Evolutionary conservation across 2,113 vertebrate genomes (phyloP), one percentile per base, ranked within the genome.

Genomic region (Hippocampus zosterae): DNA sequence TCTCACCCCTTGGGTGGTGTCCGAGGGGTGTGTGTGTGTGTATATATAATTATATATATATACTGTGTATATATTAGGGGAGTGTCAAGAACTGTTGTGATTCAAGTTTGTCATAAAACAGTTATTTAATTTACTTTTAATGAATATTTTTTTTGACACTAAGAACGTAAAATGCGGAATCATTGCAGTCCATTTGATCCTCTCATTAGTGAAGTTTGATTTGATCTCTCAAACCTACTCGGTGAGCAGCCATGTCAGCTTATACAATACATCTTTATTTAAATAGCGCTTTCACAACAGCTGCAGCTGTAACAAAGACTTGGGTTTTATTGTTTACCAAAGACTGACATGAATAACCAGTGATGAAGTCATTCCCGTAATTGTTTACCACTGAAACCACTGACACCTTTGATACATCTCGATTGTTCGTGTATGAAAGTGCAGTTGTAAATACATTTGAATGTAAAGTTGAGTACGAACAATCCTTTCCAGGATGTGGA

Each of bases 11-110:
- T n/a, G n/a, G n/a, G n/a, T n/a, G n/a, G n/a, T n/a, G n/a, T n/a
- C n/a, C n/a, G n/a, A n/a, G n/a, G n/a, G n/a, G 25, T 27, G 2
- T 27, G 25, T 27, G 25, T 27, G 25, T 27, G 2, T 27, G 25
- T 27, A 27, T 29, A 29, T 29, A 29, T 29, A 29, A n/a, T n/a
- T 29, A 29, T 29, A 29, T 29, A 29, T 29, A 29, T 29, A 29
- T 29, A 29, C 3, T 27, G 27, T 27, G 27, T 27, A 27, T 29
- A 44, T 4, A 33, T 33, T 16, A 71, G 59, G 57, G 55, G 59
- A 71, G 76, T 67, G 23, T n/a, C 80, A 40, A 61, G 33, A 56
- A 18, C 71, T 63, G 27, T 48, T 70, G 55, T 37, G 50, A 50
- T 70, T 6, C 33, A 37, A 37, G 33, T 37, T 37, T 37, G 33